A percentile compares a stretch with the other conserved stretches of the same genome.
Conservation (phyloP, 2,888 invertebrate genomes). For the Endotricha flammealis region DNA sequence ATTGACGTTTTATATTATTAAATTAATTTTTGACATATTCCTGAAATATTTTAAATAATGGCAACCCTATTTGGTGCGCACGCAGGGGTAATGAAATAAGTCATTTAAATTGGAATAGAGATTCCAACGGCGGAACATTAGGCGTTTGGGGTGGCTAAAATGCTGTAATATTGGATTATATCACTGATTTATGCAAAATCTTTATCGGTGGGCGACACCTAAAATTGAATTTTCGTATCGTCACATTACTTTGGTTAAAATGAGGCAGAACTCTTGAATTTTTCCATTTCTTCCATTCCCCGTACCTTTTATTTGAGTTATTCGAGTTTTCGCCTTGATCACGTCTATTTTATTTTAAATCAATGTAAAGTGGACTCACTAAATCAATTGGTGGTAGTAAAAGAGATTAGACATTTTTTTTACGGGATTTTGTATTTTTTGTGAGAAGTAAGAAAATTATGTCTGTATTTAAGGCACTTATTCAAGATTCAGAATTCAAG, state of each 20-base stretch:
- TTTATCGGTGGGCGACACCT: slow-evolving; percentile 66
- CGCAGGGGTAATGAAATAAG: slow-evolving; percentile 72
- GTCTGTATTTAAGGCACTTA: no score
- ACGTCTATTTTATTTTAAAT: slow-evolving; percentile 1
- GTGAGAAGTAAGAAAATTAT: no score
- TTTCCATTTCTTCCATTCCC: slow-evolving; percentile 25
- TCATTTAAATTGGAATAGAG: slow-evolving; percentile 76
- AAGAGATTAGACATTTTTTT: no score
- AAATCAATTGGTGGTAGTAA: no score
- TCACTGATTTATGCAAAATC: slow-evolving; percentile 76
- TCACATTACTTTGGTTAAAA: slow-evolving; percentile 47
- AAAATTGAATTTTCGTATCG: slow-evolving; percentile 66
- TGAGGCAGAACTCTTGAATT: slow-evolving; percentile 24
- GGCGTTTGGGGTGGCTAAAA: slow-evolving; percentile 53
- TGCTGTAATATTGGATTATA: slow-evolving; percentile 73
- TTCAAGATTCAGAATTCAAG: no score
- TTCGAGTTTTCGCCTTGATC: slow-evolving; percentile 11
- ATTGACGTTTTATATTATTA: no score
- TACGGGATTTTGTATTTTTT: no score
- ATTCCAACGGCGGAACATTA: slow-evolving; percentile 70
- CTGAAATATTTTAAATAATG: no score
- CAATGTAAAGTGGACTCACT: background rate
- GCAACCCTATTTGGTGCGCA: slow-evolving; percentile 25
- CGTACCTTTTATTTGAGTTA: slow-evolving; percentile 25
- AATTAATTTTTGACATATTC: no score